Base-by-base conservation (phyloP, 2,797 vertebrate genomes). In the Lemur catta region DNA sequence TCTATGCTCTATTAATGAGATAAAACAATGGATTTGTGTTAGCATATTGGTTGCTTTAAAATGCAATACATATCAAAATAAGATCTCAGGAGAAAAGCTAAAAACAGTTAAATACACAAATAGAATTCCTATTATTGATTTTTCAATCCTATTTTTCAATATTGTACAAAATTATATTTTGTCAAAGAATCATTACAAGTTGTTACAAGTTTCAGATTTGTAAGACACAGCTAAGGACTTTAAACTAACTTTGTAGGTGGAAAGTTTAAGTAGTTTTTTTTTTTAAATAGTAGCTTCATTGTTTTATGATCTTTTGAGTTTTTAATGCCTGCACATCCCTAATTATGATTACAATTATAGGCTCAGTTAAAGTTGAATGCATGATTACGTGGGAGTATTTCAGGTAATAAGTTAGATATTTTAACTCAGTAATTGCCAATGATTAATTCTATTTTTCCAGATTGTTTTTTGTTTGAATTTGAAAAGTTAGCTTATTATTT, bases 351-450 rank as follows among this genome's bases (percentile, higher is more conserved):
- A 97, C 84, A 98, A 98, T 98, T 98, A 98, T 75, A 97, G 98
- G 93, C 95, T 98, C 95, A 95, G 95, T 98, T 98, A 98, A 98
- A 98, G 96, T 97, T 98, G 91, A 98, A 98, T 98, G 96, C 74
- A 96, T 97, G 96, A 97, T 96, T 98, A 97, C 15, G 69, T 98
- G 96, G 98, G 98, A 98, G 97, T 93, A 96, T 96, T 97, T 98
- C 69, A 97, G 96, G 94, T 96, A 89, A 96, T 97, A 97, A 98
- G 96, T 97, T 97, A 98, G 97, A 93, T 95, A 98, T 97, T 96
- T 98, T 98, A 98, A 98, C 98, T 98, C 97, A 98, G 92, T 97
- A 98, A 97, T 97, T 98, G 96, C 98, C 98, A 98, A 80, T 96
- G 96, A 98, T 98, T 97, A 98, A 98, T 98, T 97, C 43, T 94